Evolutionary conservation across 2,113 vertebrate genomes (phyloP).

Genomic region (Orthonyx spaldingii): DNA sequence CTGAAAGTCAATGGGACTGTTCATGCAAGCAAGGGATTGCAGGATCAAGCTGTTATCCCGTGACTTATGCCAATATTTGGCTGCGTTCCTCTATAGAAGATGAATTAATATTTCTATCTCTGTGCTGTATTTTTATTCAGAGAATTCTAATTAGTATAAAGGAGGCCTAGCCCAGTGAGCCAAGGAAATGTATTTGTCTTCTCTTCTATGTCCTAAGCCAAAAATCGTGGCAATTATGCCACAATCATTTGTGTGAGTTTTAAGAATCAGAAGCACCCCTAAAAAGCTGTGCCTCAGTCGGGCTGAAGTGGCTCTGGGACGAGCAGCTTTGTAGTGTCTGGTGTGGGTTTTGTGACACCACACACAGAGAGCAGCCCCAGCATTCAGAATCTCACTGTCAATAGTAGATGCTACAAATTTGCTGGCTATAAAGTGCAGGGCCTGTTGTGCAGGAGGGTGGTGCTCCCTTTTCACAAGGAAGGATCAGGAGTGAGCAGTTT

Average conservation of each 20-base stretch:
- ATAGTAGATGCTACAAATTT: rapidly evolving
- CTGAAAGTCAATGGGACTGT: slow-evolving; percentile 38
- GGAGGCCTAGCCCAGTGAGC: neutral
- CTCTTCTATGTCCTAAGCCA: neutral
- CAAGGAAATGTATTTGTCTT: slow-evolving; percentile 16
- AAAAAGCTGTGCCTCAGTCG: neutral
- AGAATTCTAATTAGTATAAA: slow-evolving; percentile 42
- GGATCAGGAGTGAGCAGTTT: neutral
- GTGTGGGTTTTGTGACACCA: neutral
- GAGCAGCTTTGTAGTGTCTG: neutral
- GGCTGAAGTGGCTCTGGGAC: neutral
- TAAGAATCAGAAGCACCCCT: neutral
- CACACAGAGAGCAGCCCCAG: neutral
- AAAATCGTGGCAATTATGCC: neutral
- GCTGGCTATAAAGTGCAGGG: neutral
- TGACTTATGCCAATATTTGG: slow-evolving; percentile 38
- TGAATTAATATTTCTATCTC: slow-evolving; percentile 21
- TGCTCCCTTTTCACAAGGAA: neutral
- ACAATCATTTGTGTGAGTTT: neutral
- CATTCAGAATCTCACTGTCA: rapidly evolving
- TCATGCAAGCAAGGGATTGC: slow-evolving; percentile 40
- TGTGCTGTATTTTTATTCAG: slow-evolving; percentile 1
- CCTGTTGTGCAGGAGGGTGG: neutral
- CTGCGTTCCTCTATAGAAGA: slow-evolving; percentile 3
- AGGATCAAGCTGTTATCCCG: slow-evolving; percentile 46